Conservation (phyloP, 2,888 invertebrate species). For the Saturnia japonica region DNA sequence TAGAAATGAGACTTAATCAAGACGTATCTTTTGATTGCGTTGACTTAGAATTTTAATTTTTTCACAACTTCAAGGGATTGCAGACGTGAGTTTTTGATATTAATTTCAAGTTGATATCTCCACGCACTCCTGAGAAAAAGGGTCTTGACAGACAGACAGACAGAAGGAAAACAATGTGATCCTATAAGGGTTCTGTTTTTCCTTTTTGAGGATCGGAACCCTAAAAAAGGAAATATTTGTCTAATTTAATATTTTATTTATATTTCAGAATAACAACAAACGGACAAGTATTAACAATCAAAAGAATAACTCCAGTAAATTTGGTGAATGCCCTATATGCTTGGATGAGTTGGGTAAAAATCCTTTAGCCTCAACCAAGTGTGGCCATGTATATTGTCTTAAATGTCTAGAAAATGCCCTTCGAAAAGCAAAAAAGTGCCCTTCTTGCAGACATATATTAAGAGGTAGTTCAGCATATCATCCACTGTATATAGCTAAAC, state of each 20-base stretch:
- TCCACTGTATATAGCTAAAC: conserved; percentile 33
- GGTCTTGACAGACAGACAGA: too few species aligned
- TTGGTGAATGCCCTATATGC: conserved; percentile 63
- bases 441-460: conserved; percentile 53
- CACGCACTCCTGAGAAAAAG: too few species aligned
- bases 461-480: conserved; percentile 51
- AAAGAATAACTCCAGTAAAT: conserved; percentile 19
- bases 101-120: too few species aligned
- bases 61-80: too few species aligned
- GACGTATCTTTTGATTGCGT: too few species aligned
- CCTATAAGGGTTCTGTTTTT: too few species aligned
- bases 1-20: too few species aligned
- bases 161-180: too few species aligned
- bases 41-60: too few species aligned
- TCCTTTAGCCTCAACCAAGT: conserved; percentile 61
- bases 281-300: neutral
- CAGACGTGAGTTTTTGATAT: too few species aligned
- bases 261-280: neutral
- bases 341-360: conserved; percentile 55
- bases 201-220: too few species aligned
- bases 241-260: neutral
- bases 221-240: too few species aligned
- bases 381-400: conserved; percentile 65
- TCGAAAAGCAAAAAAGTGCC: conserved; percentile 49
- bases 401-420: conserved; percentile 49